Percentiles rank a stretch among this genome's conserved stretches.
Conservation (phyloP, 2,113 vertebrate genomes). For the Platysternon megacephalum region DNA sequence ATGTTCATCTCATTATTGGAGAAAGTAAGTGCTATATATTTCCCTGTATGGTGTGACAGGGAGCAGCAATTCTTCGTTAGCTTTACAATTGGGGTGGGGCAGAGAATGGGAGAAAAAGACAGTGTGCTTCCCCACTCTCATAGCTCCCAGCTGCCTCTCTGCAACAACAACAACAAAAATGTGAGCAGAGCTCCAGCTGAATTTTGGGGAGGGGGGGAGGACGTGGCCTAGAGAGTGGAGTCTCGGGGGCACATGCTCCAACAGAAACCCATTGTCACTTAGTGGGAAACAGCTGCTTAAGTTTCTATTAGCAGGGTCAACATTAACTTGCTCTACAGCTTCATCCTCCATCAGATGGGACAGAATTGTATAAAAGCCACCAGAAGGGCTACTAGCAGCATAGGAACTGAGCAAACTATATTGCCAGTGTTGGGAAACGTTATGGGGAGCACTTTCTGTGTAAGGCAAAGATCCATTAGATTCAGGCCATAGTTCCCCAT, state of each 20-base stretch:
- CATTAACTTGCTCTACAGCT: neutral
- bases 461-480: accelerated
- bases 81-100: neutral
- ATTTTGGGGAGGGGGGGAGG: neutral
- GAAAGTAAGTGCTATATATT: accelerated
- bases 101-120: neutral
- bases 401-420: neutral
- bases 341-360: neutral
- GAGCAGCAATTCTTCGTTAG: neutral
- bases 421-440: neutral
- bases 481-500: neutral
- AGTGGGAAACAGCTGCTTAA: neutral
- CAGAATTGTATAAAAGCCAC: neutral
- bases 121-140: neutral
- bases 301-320: neutral
- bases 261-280: neutral
- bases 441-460: neutral
- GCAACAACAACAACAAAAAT: neutral
- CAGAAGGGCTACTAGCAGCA: neutral
- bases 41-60: neutral
- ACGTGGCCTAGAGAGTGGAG: neutral
- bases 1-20: neutral
- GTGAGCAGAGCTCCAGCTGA: neutral
- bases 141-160: neutral
- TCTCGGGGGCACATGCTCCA: neutral